Conservation (phyloP, 2,888 invertebrate species). For the Malacosoma neustria region DNA sequence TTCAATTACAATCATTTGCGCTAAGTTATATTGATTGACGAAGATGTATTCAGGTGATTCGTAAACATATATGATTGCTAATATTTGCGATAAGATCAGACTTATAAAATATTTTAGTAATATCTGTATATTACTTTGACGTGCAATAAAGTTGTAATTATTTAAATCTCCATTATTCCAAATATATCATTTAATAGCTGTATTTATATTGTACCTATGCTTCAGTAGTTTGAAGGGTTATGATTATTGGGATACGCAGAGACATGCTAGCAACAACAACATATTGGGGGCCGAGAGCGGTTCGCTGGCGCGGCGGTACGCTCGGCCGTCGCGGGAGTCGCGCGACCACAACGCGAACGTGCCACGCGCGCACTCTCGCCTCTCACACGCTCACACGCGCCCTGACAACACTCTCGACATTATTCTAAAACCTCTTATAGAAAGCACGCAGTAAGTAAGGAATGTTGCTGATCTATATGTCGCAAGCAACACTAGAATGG, state of each 20-base stretch:
- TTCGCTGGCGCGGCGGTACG: conserved; percentile 64
- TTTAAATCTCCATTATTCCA: too few relatives aligned
- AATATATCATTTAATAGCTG: too few relatives aligned
- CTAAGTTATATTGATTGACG: too few relatives aligned
- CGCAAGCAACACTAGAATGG: conserved; percentile 49
- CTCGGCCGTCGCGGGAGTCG: conserved; percentile 49
- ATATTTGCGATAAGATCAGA: too few relatives aligned
- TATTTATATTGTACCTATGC: conserved; percentile 26
- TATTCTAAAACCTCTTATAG: conserved; percentile 73
- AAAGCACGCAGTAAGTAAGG: conserved; percentile 75
- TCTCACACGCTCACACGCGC: conserved; percentile 35
- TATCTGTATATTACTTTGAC: too few relatives aligned
- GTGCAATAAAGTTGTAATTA: too few relatives aligned
- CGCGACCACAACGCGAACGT: conserved; percentile 59
- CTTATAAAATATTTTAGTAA: too few relatives aligned
- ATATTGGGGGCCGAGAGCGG: conserved; percentile 68
- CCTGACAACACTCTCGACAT: conserved; percentile 73
- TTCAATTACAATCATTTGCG: too few relatives aligned
- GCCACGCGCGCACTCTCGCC: conserved; percentile 57
- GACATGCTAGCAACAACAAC: conserved; percentile 77
- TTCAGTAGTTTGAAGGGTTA: conserved; percentile 58
- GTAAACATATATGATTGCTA: too few relatives aligned
- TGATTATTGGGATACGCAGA: conserved; percentile 69
- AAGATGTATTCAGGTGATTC: too few relatives aligned
- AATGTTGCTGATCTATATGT: conserved; percentile 44